phyloP scores from a whole-genome alignment of 2,797 vertebrate genomes.

The Allobates femoralis region DNA sequence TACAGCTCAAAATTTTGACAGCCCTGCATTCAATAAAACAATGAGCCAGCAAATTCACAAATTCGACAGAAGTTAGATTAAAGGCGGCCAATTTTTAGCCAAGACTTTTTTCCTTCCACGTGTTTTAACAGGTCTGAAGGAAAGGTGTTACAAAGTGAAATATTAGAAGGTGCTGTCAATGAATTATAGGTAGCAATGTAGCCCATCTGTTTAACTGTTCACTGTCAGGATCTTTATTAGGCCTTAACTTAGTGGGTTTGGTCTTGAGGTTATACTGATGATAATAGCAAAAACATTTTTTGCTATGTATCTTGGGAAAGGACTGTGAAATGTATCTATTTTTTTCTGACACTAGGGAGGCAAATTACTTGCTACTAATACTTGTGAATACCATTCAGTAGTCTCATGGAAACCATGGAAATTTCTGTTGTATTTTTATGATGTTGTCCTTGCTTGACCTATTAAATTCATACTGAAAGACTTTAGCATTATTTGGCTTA shows the following conservation, averaged over 20 bases:
- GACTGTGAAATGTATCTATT: not conserved
- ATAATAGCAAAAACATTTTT: conserved; percentile 12
- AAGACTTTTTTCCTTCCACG: conserved; percentile 8
- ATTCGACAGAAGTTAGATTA: conserved; percentile 14
- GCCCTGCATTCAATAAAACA: not conserved
- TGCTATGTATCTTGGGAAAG: not conserved
- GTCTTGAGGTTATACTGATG: not conserved
- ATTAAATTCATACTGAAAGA: conserved; percentile 19
- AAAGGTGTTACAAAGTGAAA: conserved; percentile 27
- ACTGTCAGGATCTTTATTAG: not conserved
- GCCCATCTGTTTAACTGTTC: conserved; percentile 1
- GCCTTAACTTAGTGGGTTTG: not conserved
- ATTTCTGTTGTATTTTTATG: conserved; percentile 13
- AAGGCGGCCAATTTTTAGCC: conserved; percentile 7
- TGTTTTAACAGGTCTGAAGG: not conserved
- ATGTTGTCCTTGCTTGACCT: conserved; percentile 16
- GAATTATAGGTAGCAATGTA: conserved; percentile 9
- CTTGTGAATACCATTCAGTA: not conserved
- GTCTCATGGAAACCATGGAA: not conserved
- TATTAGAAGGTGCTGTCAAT: conserved; percentile 5
- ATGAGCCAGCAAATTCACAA: conserved; percentile 18
- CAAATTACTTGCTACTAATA: not conserved
- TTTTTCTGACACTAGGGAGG: not conserved
- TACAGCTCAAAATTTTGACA: not conserved
- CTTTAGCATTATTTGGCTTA: not conserved